These are phyloP conservation scores for Villa cingulata DNA, from an alignment of 2,888 invertebrate genomes.

Conservation along the genomic window DNA sequence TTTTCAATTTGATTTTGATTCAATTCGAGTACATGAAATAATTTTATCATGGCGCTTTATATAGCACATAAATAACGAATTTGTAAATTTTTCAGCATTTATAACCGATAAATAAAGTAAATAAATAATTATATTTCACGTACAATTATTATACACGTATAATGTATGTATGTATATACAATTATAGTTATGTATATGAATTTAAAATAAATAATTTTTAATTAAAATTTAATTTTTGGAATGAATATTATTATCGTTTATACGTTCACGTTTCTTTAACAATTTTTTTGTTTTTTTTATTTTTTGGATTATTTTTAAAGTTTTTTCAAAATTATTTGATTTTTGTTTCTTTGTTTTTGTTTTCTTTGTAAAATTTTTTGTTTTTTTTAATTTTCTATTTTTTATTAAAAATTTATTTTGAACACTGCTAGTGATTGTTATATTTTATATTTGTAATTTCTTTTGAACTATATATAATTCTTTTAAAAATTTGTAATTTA, in stretches of 20 bases:
- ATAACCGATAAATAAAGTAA: too few species aligned
- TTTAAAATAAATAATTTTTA: too few species aligned
- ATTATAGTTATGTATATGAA: too few species aligned
- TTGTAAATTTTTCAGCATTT: not conserved
- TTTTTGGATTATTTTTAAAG: not conserved
- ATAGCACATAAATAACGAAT: not conserved
- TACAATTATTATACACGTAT: not conserved
- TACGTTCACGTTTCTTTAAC: not conserved
- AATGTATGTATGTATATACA: too few species aligned
- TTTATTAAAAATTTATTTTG: not conserved
- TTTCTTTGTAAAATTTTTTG: not conserved
- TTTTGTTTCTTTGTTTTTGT: too few species aligned
- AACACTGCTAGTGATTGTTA: too few species aligned
- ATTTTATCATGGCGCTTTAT: constrained; percentile 10
- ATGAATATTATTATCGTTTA: too few species aligned
- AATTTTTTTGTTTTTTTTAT: not conserved
- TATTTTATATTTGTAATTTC: too few species aligned
- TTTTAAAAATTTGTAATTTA: too few species aligned
- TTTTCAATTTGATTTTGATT: constrained; percentile 19
- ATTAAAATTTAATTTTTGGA: too few species aligned
- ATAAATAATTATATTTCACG: too few species aligned
- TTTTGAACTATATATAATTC: too few species aligned
- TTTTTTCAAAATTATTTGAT: not conserved
- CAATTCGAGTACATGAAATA: not conserved
- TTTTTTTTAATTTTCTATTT: not conserved